Evolutionary conservation across 2,888 invertebrate genomes (phyloP), one percentile per base, ranked within the genome.

Genomic region (Microdon myrmicae): DNA sequence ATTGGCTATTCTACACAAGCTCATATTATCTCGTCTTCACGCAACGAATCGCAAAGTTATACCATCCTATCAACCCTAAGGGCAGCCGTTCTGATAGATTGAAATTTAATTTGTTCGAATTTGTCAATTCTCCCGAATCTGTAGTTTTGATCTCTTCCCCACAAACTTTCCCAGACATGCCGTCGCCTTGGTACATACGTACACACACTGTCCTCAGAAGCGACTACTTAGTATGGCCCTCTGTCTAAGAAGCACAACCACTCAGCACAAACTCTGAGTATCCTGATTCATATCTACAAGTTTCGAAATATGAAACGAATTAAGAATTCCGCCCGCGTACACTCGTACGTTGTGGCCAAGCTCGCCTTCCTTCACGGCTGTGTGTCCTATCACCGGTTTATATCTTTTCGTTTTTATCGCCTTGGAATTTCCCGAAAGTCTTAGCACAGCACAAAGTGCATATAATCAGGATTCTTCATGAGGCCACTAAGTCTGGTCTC

Each of bases 281-380:
- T 64, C 51, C 51, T 58, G 64, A 64, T 64, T 51, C 64, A 47
- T 64, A 64, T 64, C 58, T 41, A 23, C 39, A 16, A n/a, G 28
- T 32, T 43, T 22, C 31, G 9, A 28, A 41, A 35, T 37, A 35
- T 37, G 26, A 51, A 51, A 51, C 32, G 32, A 64, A 64, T 64
- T 64, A 64, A 58, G 64, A 47, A 64, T 64, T 64, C 64, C 56
- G 25, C 58, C 64, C 64, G 64, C 64, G 58, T 64, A n/a, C n/a
- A 43, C 29, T 39, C 35, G 32, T 35, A 37, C 35, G 39, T 9
- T 45, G 23, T 41, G 20, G 25, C 22, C 31, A 28, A 10, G 8
- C 17, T 28, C 44, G 28, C 29, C 19, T 13, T 14, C 7, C 35
- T 28, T 10, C 26, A 26, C 7, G 16, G 22, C 8, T 19, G 19